Base-by-base conservation (phyloP, 2,113 vertebrate species). In the Hippocampus barbouri region DNA sequence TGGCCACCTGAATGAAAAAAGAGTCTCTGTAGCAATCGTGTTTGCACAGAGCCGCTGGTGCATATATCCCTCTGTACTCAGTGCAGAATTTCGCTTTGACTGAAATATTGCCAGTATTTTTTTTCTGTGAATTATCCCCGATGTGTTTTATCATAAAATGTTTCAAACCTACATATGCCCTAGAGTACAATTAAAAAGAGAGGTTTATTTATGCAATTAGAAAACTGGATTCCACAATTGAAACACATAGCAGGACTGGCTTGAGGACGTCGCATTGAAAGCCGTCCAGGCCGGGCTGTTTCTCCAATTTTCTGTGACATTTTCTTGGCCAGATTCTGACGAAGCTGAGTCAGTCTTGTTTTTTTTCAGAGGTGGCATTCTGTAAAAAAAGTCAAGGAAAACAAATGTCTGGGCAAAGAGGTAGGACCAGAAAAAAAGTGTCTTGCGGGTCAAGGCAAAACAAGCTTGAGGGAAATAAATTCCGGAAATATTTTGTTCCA, bases 1-100 rank as follows among this genome's bases (percentile, higher is more conserved):
- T 23, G 60, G 43, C 67, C 75, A 64, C 63, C 76, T 67, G 66
- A 57, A 66, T 74, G 30, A 77, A 68, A 83, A 66, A 54, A 76
- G 47, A 47, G 69, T 74, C 62, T 78, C 68, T 40, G 68, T 67
- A 57, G 70, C 38, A 30, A 73, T 72, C 70, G 70, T 66, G 56
- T 72, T 67, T 71, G 69, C 59, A 1, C 7, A 72, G 38, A 60
- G 60, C 2, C 51, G 16, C 23, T 70, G 4, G 8, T 68, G 66
- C 45, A 76, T 62, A 16, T 62, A 30, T 20, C 40, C 64, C 62
- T 62, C 38, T 59, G 59, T 54, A 68, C 62, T 69, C 14, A 25
- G 56, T 1, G 11, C 16, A 64, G 20, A 68, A 38, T 23, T 23
- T 23, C 41, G 0, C 74, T 72, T 64, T 61, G 8, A 23, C 25